Percentiles rank a stretch among this genome's conserved stretches.
Evolutionary conservation across 2,888 invertebrate genomes (phyloP).

Genomic region (Plagodis dolabraria): DNA sequence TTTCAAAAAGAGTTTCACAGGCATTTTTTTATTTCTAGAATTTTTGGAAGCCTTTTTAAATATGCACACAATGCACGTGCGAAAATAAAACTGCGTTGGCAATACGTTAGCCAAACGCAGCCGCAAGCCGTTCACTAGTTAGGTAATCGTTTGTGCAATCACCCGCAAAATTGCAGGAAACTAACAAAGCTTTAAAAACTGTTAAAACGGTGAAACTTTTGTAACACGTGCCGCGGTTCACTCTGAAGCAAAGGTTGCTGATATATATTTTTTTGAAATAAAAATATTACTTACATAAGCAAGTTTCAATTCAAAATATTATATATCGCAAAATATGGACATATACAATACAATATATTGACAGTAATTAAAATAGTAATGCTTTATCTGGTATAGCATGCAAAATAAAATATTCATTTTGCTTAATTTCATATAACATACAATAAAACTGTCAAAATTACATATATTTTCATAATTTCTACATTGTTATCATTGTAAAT

Average conservation of each 20-base stretch:
- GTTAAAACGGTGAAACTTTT: slow-evolving; percentile 20
- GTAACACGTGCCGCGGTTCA: slow-evolving; percentile 8
- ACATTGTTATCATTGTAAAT: too few species aligned
- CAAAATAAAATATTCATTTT: too few species aligned
- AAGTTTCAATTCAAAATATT: too few species aligned
- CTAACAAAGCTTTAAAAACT: slow-evolving; percentile 28
- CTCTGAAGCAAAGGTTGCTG: not conserved
- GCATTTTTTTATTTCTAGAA: too few species aligned
- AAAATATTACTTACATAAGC: not conserved
- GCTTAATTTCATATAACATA: too few species aligned
- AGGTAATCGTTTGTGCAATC: slow-evolving; percentile 34
- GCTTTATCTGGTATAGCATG: too few species aligned
- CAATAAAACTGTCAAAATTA: too few species aligned
- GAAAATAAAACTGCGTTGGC: not conserved
- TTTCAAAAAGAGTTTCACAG: too few species aligned
- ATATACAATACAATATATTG: too few species aligned
- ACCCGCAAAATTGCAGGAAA: slow-evolving; percentile 25
- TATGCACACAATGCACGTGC: not conserved
- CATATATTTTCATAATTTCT: too few species aligned
- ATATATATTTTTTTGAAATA: not conserved
- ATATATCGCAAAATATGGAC: too few species aligned
- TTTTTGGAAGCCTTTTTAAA: not conserved
- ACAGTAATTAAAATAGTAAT: too few species aligned
- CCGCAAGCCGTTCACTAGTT: slow-evolving; percentile 29
- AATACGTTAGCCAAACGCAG: slow-evolving; percentile 11